Conservation (phyloP, 2,113 vertebrate genomes). For the Columbina picui region DNA sequence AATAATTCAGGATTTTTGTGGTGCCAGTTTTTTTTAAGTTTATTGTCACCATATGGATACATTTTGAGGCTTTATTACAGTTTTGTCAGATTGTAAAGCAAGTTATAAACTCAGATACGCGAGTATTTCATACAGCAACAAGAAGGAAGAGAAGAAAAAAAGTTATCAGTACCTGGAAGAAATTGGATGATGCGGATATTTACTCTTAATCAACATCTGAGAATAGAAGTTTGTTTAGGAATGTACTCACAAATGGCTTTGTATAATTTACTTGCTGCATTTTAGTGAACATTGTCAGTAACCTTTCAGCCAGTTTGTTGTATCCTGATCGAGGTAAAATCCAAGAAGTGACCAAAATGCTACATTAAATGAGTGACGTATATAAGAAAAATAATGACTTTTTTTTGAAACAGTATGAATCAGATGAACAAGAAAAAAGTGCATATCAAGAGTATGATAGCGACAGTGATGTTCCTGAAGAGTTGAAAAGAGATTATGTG, state of each 20-base stretch:
- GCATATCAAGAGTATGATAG: slow-evolving; percentile 98
- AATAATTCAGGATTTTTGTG: background rate
- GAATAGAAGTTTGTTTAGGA: background rate
- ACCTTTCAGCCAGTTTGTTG: background rate
- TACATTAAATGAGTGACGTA: background rate
- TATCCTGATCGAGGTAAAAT: background rate
- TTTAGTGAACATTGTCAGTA: background rate
- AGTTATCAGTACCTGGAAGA: background rate
- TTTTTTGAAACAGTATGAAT: slow-evolving; percentile 86
- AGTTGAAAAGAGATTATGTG: slow-evolving; percentile 95
- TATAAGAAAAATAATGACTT: background rate
- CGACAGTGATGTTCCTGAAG: slow-evolving; percentile 95
- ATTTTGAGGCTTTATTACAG: background rate
- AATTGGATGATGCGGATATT: background rate
- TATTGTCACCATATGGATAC: background rate
- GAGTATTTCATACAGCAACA: background rate
- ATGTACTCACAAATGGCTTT: background rate
- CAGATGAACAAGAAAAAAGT: slow-evolving; percentile 95
- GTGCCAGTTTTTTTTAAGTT: background rate
- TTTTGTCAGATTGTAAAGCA: background rate
- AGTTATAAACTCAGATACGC: background rate
- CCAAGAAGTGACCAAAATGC: background rate
- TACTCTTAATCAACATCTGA: background rate
- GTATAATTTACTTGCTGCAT: background rate
- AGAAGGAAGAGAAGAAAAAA: background rate